Conservation (phyloP, 2,113 vertebrate species). For the Bufo gargarizans region DNA sequence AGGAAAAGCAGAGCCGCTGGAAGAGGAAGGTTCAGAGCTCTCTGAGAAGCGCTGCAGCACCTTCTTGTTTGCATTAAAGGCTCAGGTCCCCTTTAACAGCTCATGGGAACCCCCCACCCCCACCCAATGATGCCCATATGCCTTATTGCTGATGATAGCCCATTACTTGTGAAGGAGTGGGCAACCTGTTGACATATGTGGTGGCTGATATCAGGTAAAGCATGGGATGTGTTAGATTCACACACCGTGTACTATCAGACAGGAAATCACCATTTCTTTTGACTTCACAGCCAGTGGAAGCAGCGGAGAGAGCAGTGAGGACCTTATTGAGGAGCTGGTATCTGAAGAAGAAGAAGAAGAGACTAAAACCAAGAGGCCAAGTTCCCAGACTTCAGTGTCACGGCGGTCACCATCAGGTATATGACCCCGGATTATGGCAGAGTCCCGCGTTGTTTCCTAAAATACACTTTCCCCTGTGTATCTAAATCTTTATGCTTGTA, state of each 20-base stretch:
- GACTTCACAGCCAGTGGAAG: conserved; percentile 49
- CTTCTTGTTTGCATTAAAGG: too few species aligned
- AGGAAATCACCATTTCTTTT: not conserved
- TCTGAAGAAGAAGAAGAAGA: not conserved
- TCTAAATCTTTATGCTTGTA: not conserved
- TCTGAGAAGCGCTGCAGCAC: too few species aligned
- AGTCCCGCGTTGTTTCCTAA: not conserved
- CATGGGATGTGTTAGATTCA: not conserved
- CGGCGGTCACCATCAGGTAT: conserved; percentile 40
- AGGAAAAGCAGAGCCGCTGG: too few species aligned
- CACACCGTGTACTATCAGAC: not conserved
- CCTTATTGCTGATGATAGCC: too few species aligned
- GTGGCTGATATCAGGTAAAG: not conserved
- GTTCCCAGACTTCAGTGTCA: not conserved
- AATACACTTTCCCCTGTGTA: not conserved
- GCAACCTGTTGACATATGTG: not conserved
- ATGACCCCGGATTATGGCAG: not conserved
- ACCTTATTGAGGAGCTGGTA: conserved; percentile 28
- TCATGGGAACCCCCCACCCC: too few species aligned
- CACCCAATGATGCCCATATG: too few species aligned
- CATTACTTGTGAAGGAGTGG: too few species aligned
- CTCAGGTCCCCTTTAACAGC: too few species aligned
- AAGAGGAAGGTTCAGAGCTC: too few species aligned
- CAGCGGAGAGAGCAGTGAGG: conserved; percentile 32
- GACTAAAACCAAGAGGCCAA: not conserved